A percentile compares a stretch with the other conserved stretches of the same genome.
These are phyloP conservation scores for Notocelia uddmanniana DNA, from an alignment of 2,888 invertebrate species.

Conservation along the genomic window DNA sequence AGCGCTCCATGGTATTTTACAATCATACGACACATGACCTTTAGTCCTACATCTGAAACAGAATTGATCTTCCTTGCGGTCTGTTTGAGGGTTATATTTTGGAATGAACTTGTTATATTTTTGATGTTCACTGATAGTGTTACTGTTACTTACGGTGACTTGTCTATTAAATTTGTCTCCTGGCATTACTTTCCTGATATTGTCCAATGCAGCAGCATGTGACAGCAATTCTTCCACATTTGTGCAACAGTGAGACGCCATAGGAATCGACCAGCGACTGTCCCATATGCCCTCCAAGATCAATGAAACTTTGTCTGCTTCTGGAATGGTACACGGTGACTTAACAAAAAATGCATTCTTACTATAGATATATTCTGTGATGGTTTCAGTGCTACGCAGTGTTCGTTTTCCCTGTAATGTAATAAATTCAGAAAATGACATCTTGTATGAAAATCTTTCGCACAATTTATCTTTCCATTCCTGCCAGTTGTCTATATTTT, in stretches of 20 bases:
- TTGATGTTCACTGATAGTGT: not conserved
- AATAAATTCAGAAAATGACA: slow-evolving; percentile 33
- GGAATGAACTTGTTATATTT: slow-evolving; percentile 18
- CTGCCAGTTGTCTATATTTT: not conserved
- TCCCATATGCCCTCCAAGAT: slow-evolving; percentile 14
- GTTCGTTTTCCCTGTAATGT: slow-evolving; percentile 18
- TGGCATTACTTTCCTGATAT: slow-evolving; percentile 18
- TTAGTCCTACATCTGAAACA: slow-evolving; percentile 17
- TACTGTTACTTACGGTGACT: not conserved
- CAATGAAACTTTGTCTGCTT: slow-evolving; percentile 16
- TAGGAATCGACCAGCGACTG: slow-evolving; percentile 10
- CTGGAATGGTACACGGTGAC: slow-evolving; percentile 18
- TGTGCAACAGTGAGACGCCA: slow-evolving; percentile 3
- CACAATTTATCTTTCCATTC: slow-evolving; percentile 10
- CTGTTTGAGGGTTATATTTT: slow-evolving; percentile 11
- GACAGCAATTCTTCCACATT: slow-evolving; percentile 10
- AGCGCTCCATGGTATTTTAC: not conserved
- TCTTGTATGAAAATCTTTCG: slow-evolving; percentile 18
- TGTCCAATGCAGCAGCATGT: slow-evolving; percentile 15
- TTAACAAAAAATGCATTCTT: slow-evolving; percentile 28
- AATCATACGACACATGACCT: slow-evolving; percentile 20
- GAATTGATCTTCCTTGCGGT: slow-evolving; percentile 13
- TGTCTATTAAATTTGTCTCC: not conserved
- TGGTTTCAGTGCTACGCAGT: slow-evolving; percentile 2
- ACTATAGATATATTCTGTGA: slow-evolving; percentile 30